Evolutionary conservation across 2,888 invertebrate species (phyloP).

Genomic region (Hypselothyrea guttata): DNA sequence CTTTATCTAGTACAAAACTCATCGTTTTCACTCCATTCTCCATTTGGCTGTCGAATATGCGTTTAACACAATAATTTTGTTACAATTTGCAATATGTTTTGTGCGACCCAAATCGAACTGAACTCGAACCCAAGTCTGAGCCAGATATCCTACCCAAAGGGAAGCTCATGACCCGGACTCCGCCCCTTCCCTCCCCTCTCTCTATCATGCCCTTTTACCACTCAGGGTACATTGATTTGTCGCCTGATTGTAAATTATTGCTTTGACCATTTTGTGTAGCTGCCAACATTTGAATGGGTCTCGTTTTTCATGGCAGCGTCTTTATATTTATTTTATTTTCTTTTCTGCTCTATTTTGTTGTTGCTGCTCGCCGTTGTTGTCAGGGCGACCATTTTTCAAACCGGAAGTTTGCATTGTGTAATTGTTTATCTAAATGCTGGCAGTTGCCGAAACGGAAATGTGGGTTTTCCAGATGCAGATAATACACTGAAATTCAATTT

Average conservation of each 20-base stretch:
- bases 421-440: conserved; percentile 65
- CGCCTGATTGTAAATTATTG: conserved; percentile 62
- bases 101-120: conserved; percentile 25
- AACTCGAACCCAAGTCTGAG: conserved; percentile 13
- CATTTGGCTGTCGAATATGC: conserved; percentile 28
- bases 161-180: neutral
- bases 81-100: conserved; percentile 54
- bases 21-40: neutral
- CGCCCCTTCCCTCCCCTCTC: neutral
- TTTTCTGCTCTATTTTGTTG: neutral
- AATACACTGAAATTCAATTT: too few species aligned
- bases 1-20: conserved; percentile 15
- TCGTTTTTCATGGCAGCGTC: conserved; percentile 50
- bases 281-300: conserved; percentile 55
- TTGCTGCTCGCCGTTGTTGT: neutral
- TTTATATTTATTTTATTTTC: conserved; percentile 20
- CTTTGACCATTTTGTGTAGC: conserved; percentile 54
- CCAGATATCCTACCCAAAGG: neutral
- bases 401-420: conserved; percentile 59
- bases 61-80: conserved; percentile 57
- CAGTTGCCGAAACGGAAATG: conserved; percentile 54
- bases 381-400: conserved; percentile 47
- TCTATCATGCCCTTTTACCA: neutral
- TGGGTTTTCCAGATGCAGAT: conserved; percentile 22
- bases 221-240: conserved; percentile 55